Evolutionary conservation across 1,140 invertebrate genomes (phyloP), one percentile per base, ranked within the genome.

Genomic region (Rhagoletis pomonella): DNA sequence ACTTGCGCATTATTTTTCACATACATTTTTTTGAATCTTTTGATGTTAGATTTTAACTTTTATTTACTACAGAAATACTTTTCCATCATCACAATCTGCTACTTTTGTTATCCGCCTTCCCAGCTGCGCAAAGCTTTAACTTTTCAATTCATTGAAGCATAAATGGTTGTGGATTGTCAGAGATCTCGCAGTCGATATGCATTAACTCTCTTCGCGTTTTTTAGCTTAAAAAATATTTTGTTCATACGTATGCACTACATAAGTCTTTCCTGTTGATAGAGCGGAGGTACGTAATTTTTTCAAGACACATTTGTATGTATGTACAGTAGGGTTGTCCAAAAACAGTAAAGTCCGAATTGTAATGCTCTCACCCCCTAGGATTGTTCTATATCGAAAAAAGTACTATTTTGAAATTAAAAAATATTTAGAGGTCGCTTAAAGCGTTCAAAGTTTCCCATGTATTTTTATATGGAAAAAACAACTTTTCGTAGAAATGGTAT

Each of bases 101-200:
- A 17, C 42, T 55, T 55, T n/a, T 47, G 12, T 55, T 81, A 29
- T 81, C 9, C 73, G 44, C 73, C 73, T 55, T 29, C 29, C 44
- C 73, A 81, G 73, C 47, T 2, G 6, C 7, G 47, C 50, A 81
- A 58, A 81, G 73, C 73, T 81, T 29, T 50, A 17, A 58, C 73
- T 55, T 19, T 19, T 19, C 73, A 81, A n/a, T 81, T 81, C n/a
- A 55, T 58, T 50, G 7, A 50, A 55, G n/a, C 73, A 81, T 42
- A 29, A 73, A 73, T 73, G 42, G 42, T n/a, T 17, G 42, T 10
- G 14, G 14, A 73, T 55, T 81, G n/a, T 4, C 6, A 19, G 73
- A 29, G 47, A 81, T 81, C 50, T 81, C 47, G 50, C 73, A 7
- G 47, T 19, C 50, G 50, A 81, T 55, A 81, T 81, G n/a, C 4